Percentiles rank a stretch among this genome's conserved stretches.
phyloP scores from a whole-genome alignment of 2,888 invertebrate genomes.

The Heliconius cydno region DNA sequence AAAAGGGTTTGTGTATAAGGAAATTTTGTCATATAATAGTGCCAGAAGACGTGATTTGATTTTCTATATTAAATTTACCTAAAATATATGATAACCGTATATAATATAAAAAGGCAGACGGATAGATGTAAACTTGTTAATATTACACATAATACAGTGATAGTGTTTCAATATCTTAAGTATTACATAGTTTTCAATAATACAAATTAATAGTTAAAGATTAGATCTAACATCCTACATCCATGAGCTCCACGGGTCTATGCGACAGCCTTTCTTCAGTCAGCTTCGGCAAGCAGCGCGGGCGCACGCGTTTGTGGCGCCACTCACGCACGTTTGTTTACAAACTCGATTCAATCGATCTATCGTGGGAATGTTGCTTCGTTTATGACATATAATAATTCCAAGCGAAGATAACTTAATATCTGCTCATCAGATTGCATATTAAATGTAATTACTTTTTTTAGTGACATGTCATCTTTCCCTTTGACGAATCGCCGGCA shows the following conservation, averaged over 20 bases:
- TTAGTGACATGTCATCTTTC: slow-evolving; percentile 74
- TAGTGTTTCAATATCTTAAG: background rate
- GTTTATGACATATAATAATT: slow-evolving; percentile 27
- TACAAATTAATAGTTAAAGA: background rate
- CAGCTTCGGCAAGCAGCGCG: slow-evolving; percentile 74
- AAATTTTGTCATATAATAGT: slow-evolving; percentile 2
- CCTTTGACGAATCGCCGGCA: slow-evolving; percentile 70
- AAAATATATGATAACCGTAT: background rate
- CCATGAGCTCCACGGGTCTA: slow-evolving; percentile 61
- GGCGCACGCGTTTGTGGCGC: slow-evolving; percentile 71
- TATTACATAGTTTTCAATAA: background rate
- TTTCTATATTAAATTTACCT: background rate
- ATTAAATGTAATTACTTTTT: slow-evolving; percentile 68
- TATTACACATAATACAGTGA: background rate
- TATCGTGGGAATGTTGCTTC: slow-evolving; percentile 52
- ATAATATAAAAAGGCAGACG: background rate
- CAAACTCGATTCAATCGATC: slow-evolving; percentile 55
- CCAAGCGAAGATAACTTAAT: slow-evolving; percentile 10
- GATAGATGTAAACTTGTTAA: background rate
- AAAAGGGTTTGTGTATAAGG: slow-evolving; percentile 10
- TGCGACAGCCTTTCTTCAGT: slow-evolving; percentile 75
- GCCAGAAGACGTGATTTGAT: slow-evolving; percentile 10
- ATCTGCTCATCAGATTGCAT: slow-evolving; percentile 18
- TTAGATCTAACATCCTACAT: slow-evolving; percentile 31
- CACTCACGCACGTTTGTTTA: slow-evolving; percentile 68